phyloP scores from a whole-genome alignment of 1,140 invertebrate species.

The Drosophila bocki region DNA sequence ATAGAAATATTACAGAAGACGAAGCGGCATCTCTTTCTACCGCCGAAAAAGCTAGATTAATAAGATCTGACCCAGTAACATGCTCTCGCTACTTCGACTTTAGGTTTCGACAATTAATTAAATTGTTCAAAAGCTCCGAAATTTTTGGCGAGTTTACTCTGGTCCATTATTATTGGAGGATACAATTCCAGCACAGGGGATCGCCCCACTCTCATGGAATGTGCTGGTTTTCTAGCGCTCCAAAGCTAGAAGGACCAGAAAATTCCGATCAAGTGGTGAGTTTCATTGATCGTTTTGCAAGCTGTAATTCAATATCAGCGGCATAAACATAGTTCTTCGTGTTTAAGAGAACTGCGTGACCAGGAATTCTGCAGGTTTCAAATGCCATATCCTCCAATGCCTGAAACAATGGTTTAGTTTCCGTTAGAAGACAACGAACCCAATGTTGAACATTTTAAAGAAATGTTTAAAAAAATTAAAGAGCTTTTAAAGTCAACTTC shows the following conservation, averaged over 20 bases:
- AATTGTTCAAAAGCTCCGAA: slow-evolving; percentile 1
- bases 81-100: not conserved
- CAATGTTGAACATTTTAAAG: no score
- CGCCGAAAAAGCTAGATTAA: not conserved
- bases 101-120: not conserved
- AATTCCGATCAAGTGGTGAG: not conserved
- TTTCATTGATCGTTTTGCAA: not conserved
- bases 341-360: not conserved
- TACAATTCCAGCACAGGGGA: not conserved
- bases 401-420: not conserved
- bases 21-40: not conserved
- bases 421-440: not conserved
- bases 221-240: not conserved
- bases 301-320: no score
- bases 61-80: not conserved
- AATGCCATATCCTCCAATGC: not conserved
- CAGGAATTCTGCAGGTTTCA: not conserved
- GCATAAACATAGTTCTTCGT: not conserved
- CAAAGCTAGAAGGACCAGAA: not conserved
- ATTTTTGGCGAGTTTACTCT: not conserved
- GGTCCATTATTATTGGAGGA: not conserved
- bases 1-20: not conserved
- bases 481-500: no score
- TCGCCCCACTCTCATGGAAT: not conserved
- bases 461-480: no score